Base-by-base conservation (phyloP, 1,140 invertebrate species). In the Trichonephila inaurata region DNA sequence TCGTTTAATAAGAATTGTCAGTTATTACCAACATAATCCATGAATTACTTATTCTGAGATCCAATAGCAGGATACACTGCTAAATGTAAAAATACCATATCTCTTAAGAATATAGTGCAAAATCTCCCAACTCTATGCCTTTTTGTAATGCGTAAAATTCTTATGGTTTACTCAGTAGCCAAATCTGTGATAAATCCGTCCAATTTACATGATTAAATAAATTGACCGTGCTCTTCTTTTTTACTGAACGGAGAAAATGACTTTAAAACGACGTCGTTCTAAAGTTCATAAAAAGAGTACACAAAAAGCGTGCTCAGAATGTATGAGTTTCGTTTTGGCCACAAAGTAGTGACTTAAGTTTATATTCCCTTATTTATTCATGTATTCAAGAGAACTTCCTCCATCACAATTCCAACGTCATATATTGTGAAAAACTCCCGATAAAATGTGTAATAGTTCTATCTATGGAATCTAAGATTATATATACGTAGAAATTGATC, bases 281-380 rank as follows among this genome's bases (percentile, higher is more conserved):
- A 58, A 89, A 77, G 10, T 77, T 90, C 51, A 58, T 90, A 60
- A 77, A 64, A 90, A 7, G 51, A 64, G 64, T 18, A 16, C 33
- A 64, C 19, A 77, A 90, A 90, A 90, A 90, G 58, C 18, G 44
- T 60, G 66, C 40, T 77, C 51, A 28, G 87, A 77, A 64, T 90
- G 81, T 90, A 90, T 90, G 88, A 90, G 88, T 90, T 90, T 90
- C 40, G 88, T 69, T 77, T 90, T 90, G 60, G 44, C 88, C 88
- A 64, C 66, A 62, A 90, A 90, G 51, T 7, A 12, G 66, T n/a
- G 18, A n/a, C 88, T 33, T 77, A 90, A 90, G 88, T 66, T 58
- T 24, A n/a, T 77, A 44, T 40, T n/a, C 19, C 44, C n/a, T 77
- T 90, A 90, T 90, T 90, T 90, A 90, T 90, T 90, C 88, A 90